Conservation (phyloP, 2,888 invertebrate species). For the Dasysyrphus albostriatus region DNA sequence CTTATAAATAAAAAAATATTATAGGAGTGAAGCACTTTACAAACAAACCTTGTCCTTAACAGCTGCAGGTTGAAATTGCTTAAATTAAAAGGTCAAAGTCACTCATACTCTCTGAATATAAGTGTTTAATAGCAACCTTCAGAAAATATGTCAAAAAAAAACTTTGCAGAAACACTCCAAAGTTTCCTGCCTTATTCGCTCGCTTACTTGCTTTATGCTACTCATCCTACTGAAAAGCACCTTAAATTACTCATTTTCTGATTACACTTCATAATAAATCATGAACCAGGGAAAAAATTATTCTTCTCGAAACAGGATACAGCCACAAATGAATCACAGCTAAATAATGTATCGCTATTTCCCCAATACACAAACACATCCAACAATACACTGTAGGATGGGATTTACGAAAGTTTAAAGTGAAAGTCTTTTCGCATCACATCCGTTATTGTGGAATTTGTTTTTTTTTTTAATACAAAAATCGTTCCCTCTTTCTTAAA, state of each 20-base stretch:
- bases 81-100: slow-evolving; percentile 19
- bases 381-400: not conserved
- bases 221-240: not conserved
- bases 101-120: not conserved
- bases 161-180: slow-evolving; percentile 6
- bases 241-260: slow-evolving; percentile 61
- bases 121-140: slow-evolving; percentile 17
- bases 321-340: slow-evolving; percentile 68
- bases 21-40: not conserved
- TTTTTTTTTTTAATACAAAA: not conserved
- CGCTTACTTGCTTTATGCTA: not conserved
- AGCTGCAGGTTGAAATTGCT: not conserved
- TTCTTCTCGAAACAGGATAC: slow-evolving; percentile 56
- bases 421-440: not conserved
- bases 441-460: not conserved
- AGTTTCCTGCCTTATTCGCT: not conserved
- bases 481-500: not conserved
- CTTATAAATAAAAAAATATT: not conserved
- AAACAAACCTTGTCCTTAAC: not conserved
- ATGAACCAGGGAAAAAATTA: slow-evolving; percentile 42
- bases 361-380: not conserved
- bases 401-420: slow-evolving; percentile 9
- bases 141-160: slow-evolving; percentile 17
- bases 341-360: slow-evolving; percentile 51
- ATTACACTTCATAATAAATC: slow-evolving; percentile 60